phyloP scores from a whole-genome alignment of 2,888 invertebrate species.

The Caradrina kadenii region DNA sequence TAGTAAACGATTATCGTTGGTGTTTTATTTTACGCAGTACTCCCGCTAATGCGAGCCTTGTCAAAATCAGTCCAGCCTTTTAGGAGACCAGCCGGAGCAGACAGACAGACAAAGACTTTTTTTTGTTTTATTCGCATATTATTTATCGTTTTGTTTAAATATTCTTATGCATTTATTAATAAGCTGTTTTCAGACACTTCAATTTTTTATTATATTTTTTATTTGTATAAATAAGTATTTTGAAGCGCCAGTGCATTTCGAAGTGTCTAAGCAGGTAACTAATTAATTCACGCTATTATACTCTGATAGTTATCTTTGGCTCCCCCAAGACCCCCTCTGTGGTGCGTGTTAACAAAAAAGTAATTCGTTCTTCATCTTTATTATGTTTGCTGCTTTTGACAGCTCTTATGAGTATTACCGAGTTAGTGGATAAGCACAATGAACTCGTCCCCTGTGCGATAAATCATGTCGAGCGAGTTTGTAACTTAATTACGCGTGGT shows the following conservation, averaged over 20 bases:
- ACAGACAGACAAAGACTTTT: too few relatives aligned
- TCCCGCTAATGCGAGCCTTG: too few relatives aligned
- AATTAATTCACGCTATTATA: conserved; percentile 29
- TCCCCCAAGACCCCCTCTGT: conserved; percentile 2
- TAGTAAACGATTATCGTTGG: too few relatives aligned
- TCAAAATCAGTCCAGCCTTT: too few relatives aligned
- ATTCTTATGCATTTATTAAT: too few relatives aligned
- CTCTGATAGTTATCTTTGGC: neutral
- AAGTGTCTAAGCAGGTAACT: conserved; percentile 11
- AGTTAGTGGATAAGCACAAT: conserved; percentile 22
- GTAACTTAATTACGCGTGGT: conserved; percentile 50
- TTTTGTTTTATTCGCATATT: too few relatives aligned
- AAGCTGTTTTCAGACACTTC: neutral
- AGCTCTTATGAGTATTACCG: conserved; percentile 11
- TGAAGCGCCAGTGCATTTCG: conserved; percentile 11
- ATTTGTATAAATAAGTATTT: conserved; percentile 1
- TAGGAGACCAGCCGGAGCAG: too few relatives aligned
- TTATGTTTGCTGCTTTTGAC: conserved; percentile 27
- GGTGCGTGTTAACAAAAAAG: conserved; percentile 27
- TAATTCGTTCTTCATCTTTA: conserved; percentile 16
- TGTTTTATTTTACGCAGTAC: too few relatives aligned
- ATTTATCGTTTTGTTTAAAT: too few relatives aligned
- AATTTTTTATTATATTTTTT: neutral
- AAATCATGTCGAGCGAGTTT: conserved; percentile 28
- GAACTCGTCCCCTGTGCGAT: conserved; percentile 38